These are phyloP conservation scores for pig (Sus scrofa) DNA, from an alignment of 2,113 vertebrate genomes.

Conservation along the genomic window DNA sequence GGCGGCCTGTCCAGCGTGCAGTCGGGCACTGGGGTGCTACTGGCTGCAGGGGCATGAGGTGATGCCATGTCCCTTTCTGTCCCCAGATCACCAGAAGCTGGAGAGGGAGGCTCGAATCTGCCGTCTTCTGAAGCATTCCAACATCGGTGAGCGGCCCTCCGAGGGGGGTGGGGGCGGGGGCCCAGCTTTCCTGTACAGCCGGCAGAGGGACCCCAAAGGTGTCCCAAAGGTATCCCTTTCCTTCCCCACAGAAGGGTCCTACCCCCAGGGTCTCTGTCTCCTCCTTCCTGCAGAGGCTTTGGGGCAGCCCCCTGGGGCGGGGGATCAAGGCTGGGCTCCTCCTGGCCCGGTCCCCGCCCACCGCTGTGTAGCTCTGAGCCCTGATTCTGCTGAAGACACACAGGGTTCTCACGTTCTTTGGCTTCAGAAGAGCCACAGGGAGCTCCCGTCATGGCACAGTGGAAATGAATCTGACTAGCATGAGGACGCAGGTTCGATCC, in stretches of 20 bases:
- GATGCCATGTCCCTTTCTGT: conserved; percentile 43
- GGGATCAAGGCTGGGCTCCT: rapidly evolving
- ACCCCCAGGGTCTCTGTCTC: not conserved
- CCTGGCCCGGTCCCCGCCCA: not conserved
- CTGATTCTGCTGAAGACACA: not conserved
- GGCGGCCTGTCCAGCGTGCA: rapidly evolving
- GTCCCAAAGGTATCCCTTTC: rapidly evolving
- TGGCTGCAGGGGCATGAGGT: not conserved
- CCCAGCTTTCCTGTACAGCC: not conserved
- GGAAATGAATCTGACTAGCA: no score
- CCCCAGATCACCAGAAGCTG: conserved; percentile 97
- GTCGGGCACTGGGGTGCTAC: not conserved
- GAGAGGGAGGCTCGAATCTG: conserved; percentile 98
- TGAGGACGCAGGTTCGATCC: no score
- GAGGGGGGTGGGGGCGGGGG: rapidly evolving
- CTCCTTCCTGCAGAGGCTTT: not conserved
- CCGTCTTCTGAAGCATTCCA: conserved; percentile 96
- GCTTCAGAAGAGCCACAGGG: not conserved
- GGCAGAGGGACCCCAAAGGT: not conserved
- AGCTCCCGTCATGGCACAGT: no score
- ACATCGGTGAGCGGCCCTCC: conserved; percentile 92
- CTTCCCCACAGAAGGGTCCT: not conserved
- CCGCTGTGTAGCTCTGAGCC: not conserved
- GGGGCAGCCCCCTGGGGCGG: no score
- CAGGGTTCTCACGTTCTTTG: not conserved